Conservation (phyloP, 2,113 vertebrate genomes). For the Pyrgilauda ruficollis region DNA sequence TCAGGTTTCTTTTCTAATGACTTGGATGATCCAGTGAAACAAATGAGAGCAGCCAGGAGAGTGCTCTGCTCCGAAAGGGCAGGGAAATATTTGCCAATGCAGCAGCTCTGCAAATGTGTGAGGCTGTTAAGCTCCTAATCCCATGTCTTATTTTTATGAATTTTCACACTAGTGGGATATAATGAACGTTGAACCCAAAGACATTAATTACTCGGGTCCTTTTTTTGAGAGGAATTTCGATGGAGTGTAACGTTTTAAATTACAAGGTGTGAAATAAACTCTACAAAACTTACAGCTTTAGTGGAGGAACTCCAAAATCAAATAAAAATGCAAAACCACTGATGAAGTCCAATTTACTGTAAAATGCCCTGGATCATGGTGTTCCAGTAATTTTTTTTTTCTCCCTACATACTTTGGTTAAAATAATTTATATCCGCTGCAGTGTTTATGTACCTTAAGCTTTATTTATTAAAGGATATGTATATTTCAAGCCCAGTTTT, state of each 20-base stretch:
- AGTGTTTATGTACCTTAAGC: constrained; percentile 64
- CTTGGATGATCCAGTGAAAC: background rate
- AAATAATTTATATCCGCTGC: constrained; percentile 69
- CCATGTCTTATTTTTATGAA: constrained; percentile 47
- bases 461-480: constrained; percentile 67
- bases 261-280: constrained; percentile 64
- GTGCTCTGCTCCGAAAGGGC: background rate
- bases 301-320: constrained; percentile 63
- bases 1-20: background rate
- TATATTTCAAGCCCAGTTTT: constrained; percentile 65
- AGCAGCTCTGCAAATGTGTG: constrained; percentile 45
- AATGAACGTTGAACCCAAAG: constrained; percentile 49
- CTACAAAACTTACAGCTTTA: constrained; percentile 62
- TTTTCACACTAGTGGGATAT: constrained; percentile 59
- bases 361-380: constrained; percentile 44
- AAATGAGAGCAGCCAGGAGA: background rate
- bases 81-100: constrained; percentile 18
- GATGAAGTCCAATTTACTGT: constrained; percentile 62
- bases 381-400: constrained; percentile 59
- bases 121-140: constrained; percentile 60
- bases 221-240: constrained; percentile 62
- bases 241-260: constrained; percentile 64
- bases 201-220: constrained; percentile 49
- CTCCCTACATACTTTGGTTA: constrained; percentile 65
- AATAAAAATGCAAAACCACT: constrained; percentile 64